Evolutionary conservation across 1,140 invertebrate species (phyloP), one percentile per base, ranked within the genome.

Genomic region (Neodiprion pinetum): DNA sequence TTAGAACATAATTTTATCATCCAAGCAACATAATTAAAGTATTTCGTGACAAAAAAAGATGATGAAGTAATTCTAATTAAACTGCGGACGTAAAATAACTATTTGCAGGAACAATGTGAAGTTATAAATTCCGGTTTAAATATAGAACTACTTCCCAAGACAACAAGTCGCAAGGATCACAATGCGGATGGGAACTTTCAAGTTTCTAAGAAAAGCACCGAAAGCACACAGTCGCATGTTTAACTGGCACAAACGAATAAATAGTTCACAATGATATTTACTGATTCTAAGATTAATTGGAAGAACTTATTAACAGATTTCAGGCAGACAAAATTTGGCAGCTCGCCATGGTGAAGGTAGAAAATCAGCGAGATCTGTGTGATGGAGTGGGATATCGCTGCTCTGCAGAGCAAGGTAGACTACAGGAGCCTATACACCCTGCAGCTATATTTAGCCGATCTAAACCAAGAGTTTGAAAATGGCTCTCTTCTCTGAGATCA

Each of bases 401-500:
- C 78, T 85, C 76, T 79, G 77, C 77, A 78, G 77, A 77, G 79
- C 79, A 84, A 80, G 81, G 82, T 83, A 82, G 80, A 79, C 80
- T 82, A 81, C 76, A 79, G 81, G 86, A 82, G 86, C 23, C 82
- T 80, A 78, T 85, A 81, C 86, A 82, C 80, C 82, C 82, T 85
- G 79, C 67, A 71, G 79, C 82, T 88, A 88, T 85, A 87, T 85
- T 86, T 88, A 88, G 86, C 84, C 72, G 78, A 79, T 85, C 87
- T 87, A 88, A 88, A 88, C 86, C 83, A 85, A 86, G 86, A 86
- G 83, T 86, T 86, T 83, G 85, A 87, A 88, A 88, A 85, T 87
- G 83, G 81, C 83, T 87, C 85, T 85, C 78, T 79, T 80, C 77
- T 68, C 71, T 65, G 72, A 73, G 72, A 80, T 75, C 71, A 75